phyloP scores from a whole-genome alignment of 2,113 vertebrate genomes.

The Sporophila hypoxantha region DNA sequence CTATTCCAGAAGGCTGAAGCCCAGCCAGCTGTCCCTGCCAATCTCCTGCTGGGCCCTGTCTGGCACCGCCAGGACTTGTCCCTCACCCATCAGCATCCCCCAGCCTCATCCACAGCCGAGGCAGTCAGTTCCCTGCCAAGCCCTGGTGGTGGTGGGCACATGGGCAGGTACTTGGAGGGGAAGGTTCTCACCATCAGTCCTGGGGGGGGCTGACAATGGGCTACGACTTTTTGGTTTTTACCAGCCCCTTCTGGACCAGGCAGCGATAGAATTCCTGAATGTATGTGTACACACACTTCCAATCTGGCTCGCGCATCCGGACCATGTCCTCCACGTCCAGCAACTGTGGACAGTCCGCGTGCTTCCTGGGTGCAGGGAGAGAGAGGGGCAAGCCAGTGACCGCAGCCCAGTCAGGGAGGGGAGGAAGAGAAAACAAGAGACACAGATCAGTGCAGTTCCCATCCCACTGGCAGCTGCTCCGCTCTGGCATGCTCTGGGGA shows the following conservation, averaged over 20 bases:
- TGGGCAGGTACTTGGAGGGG: background rate
- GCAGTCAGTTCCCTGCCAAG: background rate
- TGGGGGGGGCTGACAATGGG: slow-evolving; percentile 53
- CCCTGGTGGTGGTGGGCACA: background rate
- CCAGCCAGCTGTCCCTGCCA: background rate
- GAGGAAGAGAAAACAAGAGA: slow-evolving; percentile 61
- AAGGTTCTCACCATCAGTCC: slow-evolving; percentile 75
- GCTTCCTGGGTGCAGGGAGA: slow-evolving; percentile 83
- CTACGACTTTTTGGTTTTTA: slow-evolving; percentile 99
- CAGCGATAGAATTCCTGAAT: slow-evolving; percentile 99
- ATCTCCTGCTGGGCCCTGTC: background rate
- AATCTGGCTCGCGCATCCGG: slow-evolving; percentile 98
- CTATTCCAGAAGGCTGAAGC: background rate
- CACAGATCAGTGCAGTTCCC: slow-evolving; percentile 72
- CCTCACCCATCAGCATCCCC: background rate
- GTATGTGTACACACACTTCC: slow-evolving; percentile 99
- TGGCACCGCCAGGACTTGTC: accelerated
- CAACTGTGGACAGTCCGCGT: slow-evolving; percentile 96
- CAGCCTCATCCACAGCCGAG: background rate
- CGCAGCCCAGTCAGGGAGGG: slow-evolving; percentile 65
- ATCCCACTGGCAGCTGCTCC: slow-evolving; percentile 53
- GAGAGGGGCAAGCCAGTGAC: slow-evolving; percentile 74
- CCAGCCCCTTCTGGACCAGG: slow-evolving; percentile 98
- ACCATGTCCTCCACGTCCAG: slow-evolving; percentile 99
- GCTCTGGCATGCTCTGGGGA: slow-evolving; percentile 67